These are phyloP conservation scores for Montipora foliosa DNA, from an alignment of 64 coral and sea anemone genomes.

Conservation along the genomic window DNA sequence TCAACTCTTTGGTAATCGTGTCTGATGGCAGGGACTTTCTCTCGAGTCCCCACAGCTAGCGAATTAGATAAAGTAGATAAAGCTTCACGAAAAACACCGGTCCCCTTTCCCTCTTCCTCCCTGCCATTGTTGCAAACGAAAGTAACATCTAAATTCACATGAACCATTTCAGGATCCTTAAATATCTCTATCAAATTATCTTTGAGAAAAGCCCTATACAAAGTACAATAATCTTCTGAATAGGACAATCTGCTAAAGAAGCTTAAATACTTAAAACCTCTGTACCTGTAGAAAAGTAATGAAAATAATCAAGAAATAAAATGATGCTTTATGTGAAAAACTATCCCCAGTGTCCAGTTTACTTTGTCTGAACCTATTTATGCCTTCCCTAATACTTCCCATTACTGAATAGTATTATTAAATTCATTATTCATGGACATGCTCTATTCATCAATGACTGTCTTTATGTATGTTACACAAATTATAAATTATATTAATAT, in stretches of 20 bases:
- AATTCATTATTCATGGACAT: no score
- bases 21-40: constrained; percentile 80
- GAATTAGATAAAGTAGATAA: constrained; percentile 64
- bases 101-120: not conserved
- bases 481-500: no score
- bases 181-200: constrained; percentile 4
- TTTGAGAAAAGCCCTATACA: constrained; percentile 5
- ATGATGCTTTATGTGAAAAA: no score
- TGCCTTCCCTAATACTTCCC: no score
- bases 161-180: constrained; percentile 18
- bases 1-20: constrained; percentile 76
- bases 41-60: constrained; percentile 59
- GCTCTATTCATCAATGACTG: no score
- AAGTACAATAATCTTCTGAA: not conserved
- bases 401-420: no score
- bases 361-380: no score
- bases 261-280: not conserved
- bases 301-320: no score
- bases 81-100: constrained; percentile 36
- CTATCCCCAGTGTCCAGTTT: no score
- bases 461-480: no score
- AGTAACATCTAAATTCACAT: constrained; percentile 23
- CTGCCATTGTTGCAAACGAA: not conserved
- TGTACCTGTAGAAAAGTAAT: not conserved
- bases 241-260: not conserved